phyloP scores from a whole-genome alignment of 2,797 vertebrate genomes.

The Oreonectes daqikongensis region DNA sequence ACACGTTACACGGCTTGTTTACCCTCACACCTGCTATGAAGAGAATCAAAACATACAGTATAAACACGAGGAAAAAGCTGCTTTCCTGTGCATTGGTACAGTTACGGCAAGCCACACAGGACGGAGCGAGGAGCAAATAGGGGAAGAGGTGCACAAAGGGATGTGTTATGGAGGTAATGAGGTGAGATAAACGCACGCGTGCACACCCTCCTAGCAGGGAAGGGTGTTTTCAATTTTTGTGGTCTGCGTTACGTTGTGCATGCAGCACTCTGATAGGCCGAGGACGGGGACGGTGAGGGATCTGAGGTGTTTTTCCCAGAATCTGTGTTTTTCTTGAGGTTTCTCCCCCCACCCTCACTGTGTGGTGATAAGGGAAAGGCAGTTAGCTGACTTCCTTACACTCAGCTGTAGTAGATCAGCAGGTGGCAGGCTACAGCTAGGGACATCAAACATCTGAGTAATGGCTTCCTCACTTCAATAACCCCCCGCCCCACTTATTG shows the following conservation, averaged over 20 bases:
- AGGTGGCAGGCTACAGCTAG: conserved; percentile 69
- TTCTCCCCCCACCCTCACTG: conserved; percentile 65
- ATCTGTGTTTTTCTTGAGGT: conserved; percentile 75
- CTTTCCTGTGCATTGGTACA: conserved; percentile 8
- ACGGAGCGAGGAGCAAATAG: conserved; percentile 34
- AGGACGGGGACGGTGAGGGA: conserved; percentile 61
- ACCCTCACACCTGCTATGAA: conserved; percentile 69
- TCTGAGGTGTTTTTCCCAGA: conserved; percentile 68
- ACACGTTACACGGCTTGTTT: conserved; percentile 69
- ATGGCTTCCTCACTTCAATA: conserved; percentile 55
- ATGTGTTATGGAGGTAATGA: conserved; percentile 41
- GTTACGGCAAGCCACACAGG: conserved; percentile 30
- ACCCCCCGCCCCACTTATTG: conserved; percentile 8
- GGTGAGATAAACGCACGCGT: conserved; percentile 49
- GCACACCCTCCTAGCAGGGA: conserved; percentile 56
- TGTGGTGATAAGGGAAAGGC: conserved; percentile 70
- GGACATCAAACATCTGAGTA: conserved; percentile 63
- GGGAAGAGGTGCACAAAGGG: conserved; percentile 39
- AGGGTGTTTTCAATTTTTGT: conserved; percentile 61
- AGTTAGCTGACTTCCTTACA: conserved; percentile 81
- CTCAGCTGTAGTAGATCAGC: conserved; percentile 71
- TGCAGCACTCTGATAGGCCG: conserved; percentile 64
- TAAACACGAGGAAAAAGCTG: conserved; percentile 54
- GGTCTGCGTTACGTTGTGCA: conserved; percentile 57
- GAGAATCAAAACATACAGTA: conserved; percentile 61